Conservation (phyloP, 2,113 vertebrate species). For the Nycticryphes semicollaris region DNA sequence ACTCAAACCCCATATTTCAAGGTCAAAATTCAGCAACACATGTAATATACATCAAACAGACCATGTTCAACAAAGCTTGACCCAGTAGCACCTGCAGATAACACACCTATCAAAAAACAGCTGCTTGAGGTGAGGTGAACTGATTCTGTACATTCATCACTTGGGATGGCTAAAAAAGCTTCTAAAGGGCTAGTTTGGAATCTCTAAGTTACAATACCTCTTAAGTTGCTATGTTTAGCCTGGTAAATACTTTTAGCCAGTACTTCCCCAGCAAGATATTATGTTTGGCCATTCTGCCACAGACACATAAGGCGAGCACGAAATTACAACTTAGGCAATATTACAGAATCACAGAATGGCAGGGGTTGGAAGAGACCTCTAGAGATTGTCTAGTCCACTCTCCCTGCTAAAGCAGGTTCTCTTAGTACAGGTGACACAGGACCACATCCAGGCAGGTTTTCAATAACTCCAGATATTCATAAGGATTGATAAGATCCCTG, state of each 20-base stretch:
- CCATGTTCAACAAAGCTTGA: background rate
- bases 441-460: background rate
- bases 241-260: background rate
- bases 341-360: background rate
- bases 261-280: background rate
- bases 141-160: background rate
- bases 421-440: background rate
- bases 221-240: background rate
- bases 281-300: background rate
- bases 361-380: background rate
- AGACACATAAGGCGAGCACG: background rate
- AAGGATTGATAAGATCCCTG: background rate
- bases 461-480: background rate
- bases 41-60: background rate
- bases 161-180: background rate
- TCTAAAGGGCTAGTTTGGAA: background rate
- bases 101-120: background rate
- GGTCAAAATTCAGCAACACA: background rate
- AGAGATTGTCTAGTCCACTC: background rate
- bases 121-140: background rate
- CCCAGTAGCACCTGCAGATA: background rate
- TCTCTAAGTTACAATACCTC: background rate
- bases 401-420: too few species aligned
- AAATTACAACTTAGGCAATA: fast-evolving
- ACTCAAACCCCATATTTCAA: background rate